Evolutionary conservation across 2,113 vertebrate species (phyloP).

Genomic region (Theristicus caerulescens): DNA sequence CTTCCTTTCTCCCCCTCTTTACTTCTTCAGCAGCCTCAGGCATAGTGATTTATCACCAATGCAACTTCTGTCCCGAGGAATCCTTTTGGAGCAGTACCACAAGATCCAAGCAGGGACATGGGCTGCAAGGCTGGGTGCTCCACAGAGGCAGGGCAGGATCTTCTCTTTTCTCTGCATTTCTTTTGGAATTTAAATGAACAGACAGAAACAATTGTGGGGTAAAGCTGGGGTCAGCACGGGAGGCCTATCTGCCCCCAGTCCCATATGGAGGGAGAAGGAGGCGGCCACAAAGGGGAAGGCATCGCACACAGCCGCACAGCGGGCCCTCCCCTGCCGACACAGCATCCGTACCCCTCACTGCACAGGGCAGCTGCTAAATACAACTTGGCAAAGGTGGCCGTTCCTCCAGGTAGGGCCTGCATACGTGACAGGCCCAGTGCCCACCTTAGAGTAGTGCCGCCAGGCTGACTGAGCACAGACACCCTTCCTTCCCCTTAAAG

Average conservation of each 20-base stretch:
- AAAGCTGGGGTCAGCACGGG: not conserved
- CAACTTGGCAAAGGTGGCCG: not conserved
- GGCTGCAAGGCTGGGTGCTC: not conserved
- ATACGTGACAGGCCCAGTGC: not conserved
- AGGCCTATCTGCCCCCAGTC: not conserved
- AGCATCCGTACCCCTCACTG: not conserved
- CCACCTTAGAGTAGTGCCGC: not conserved
- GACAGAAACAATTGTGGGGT: not conserved
- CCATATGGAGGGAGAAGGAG: not conserved
- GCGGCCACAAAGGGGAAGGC: not conserved
- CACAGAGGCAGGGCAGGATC: not conserved
- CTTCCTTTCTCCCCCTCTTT: not conserved
- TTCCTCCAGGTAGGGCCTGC: not conserved
- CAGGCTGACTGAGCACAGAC: not conserved
- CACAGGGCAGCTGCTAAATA: not conserved
- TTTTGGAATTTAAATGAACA: slow-evolving; percentile 32
- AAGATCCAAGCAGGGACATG: not conserved
- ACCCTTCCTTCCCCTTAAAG: not conserved
- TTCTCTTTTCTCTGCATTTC: not conserved
- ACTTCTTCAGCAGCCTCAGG: not conserved
- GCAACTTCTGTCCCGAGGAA: not conserved
- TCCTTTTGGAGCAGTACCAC: not conserved
- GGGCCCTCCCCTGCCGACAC: fast-evolving
- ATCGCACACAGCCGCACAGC: fast-evolving
- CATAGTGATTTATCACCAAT: not conserved